Evolutionary conservation across 2,888 invertebrate genomes (phyloP), one percentile per base, ranked within the genome.

Genomic region (Dryadula phaetusa): DNA sequence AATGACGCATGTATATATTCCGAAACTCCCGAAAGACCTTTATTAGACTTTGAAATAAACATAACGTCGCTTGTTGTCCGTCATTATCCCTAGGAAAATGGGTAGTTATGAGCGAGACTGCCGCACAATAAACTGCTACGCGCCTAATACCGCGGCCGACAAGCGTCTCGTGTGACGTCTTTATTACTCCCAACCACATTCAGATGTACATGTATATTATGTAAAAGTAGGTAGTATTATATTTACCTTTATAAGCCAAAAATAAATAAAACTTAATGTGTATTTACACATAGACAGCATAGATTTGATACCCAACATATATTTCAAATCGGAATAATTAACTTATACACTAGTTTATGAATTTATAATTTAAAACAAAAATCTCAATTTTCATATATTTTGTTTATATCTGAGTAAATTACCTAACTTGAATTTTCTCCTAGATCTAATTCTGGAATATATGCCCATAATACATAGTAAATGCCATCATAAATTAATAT

Each of bases 21-120:
- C 16, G 5, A 10, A 28, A 80, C 82, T 77, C 80, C 74, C 76
- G 75, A 73, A 78, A 77, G 77, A 77, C 78, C 80, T 81, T 83
- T 82, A 83, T 81, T 80, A 75, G 79, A 83, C 80, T 84, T 84
- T 82, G 84, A 82, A 86, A 79, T 89, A 87, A 87, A 88, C 85
- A 86, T 88, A 85, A 87, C 78, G 83, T 84, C 80, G 83, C 69
- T 84, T 82, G 82, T 84, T 83, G 84, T 82, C 84, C 81, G 82
- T 83, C 87, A 85, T 87, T 88, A 87, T 88, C 85, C 86, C 84
- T 79, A 77, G 69, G 83, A 86, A 85, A 89, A 90, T 87, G 87
- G 90, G 87, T 86, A 90, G 88, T 88, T 89, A 88, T 86, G 87
- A 86, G 85, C 83, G 81, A 81, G 82, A 81, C 83, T 80, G 85